These are phyloP conservation scores for Stenchaetothrips biformis DNA, from an alignment of 2,888 invertebrate genomes.

Conservation along the genomic window DNA sequence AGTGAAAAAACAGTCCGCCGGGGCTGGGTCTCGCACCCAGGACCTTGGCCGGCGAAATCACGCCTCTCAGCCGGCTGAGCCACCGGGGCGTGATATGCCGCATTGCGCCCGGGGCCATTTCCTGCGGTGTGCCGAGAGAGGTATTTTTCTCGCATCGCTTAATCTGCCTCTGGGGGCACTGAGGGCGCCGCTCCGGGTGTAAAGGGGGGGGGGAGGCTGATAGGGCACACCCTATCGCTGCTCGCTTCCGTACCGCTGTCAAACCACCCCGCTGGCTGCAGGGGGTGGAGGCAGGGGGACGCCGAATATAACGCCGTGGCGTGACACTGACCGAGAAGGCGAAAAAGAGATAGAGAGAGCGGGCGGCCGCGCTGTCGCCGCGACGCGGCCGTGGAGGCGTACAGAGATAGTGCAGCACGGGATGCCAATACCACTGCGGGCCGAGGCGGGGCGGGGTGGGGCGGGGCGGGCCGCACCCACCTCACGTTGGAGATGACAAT, in stretches of 20 bases:
- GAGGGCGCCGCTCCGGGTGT: neutral
- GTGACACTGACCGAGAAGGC: neutral
- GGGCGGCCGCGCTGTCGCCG: neutral
- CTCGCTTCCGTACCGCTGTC: neutral
- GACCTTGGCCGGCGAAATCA: too few relatives aligned
- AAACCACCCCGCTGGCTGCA: neutral
- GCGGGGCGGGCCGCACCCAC: slow-evolving; percentile 4
- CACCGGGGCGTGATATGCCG: too few relatives aligned
- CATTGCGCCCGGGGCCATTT: too few relatives aligned
- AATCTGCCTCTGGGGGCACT: neutral
- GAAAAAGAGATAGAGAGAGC: neutral
- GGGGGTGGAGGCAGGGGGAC: neutral
- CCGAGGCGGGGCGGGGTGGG: neutral
- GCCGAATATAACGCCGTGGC: too few relatives aligned
- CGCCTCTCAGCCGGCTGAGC: too few relatives aligned
- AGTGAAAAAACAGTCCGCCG: too few relatives aligned
- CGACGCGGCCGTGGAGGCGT: too few relatives aligned
- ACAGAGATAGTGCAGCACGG: too few relatives aligned
- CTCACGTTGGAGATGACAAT: slow-evolving; percentile 16
- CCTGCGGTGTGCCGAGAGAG: neutral
- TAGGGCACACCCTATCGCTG: neutral
- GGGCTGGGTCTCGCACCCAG: too few relatives aligned
- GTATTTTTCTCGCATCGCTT: neutral
- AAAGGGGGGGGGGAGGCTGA: neutral
- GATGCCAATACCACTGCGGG: too few relatives aligned